Evolutionary conservation across 2,113 vertebrate genomes (phyloP), one percentile per base, ranked within the genome.

Genomic region (Cephalopterus ornatus): DNA sequence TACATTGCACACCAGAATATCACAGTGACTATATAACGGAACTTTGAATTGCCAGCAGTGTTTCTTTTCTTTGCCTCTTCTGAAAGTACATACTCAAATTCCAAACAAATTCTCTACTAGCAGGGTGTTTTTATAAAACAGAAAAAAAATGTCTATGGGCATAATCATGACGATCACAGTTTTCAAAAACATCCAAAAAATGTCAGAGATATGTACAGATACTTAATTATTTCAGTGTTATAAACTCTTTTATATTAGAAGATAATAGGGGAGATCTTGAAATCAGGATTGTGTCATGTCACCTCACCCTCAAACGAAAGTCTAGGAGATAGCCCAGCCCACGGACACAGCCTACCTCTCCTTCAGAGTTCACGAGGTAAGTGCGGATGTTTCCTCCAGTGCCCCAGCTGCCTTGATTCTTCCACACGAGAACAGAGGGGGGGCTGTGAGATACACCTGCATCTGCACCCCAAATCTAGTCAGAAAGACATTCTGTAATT

Each of bases 351-450:
- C 46, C 61, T 95, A 99, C 99, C 99, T 99, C 99, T 85, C 99
- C 99, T 4, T 99, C 98, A 0, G 98, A 96, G 27, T 99, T 99
- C 2, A 99, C 93, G 74, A 99, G 97, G 76, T 97, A 95, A 2
- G 99, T 99, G 42, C 98, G 93, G 30, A 98, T 98, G 12, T 98
- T 97, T 56, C 95, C 98, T 82, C 99, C 99, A 0, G 98, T 98
- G 50, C 99, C 99, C 99, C 99, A 99, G 91, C 98, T 99, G 93
- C 96, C 97, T 97, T 99, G 99, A 70, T 97, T 99, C 97, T 99
- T 99, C 99, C 99, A 99, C 94, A 99, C 97, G 0, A 99, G 97
- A 37, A 99, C 98, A 39, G 99, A 97, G 4, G 99, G 99, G 9
- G 99, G 99, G 52, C 98, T 98, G 23, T 99, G 99, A 81, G 98